Conservation (phyloP, 2,797 vertebrate species). For the Pseudochaenichthys georgianus region DNA sequence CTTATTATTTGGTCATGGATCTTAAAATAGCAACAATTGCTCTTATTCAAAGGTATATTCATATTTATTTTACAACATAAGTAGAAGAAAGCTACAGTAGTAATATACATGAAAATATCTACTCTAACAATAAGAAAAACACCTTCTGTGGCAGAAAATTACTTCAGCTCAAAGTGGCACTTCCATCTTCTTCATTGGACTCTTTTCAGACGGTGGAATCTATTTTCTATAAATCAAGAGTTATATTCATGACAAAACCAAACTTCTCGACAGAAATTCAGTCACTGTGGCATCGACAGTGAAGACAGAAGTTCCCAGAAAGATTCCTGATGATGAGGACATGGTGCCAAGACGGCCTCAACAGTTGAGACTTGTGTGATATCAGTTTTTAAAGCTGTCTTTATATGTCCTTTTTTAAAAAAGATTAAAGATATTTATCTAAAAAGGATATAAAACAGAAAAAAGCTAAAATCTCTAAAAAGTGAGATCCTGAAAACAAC, state of each 20-base stretch:
- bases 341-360: neutral
- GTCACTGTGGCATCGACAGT: neutral
- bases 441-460: no score
- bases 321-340: constrained; percentile 9
- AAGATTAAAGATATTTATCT: no score
- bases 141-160: constrained; percentile 12
- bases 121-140: constrained; percentile 1
- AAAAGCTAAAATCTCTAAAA: no score
- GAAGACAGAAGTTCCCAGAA: neutral
- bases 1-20: neutral
- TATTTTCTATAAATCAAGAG: constrained; percentile 15
- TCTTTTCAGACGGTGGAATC: constrained; percentile 22
- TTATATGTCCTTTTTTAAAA: no score
- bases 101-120: neutral
- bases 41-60: neutral
- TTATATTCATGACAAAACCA: constrained; percentile 20
- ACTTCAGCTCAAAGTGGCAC: constrained; percentile 20
- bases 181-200: constrained; percentile 12
- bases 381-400: neutral
- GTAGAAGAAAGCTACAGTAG: neutral
- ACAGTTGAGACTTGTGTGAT: neutral
- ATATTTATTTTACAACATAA: neutral
- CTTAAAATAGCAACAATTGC: neutral
- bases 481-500: no score
- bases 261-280: constrained; percentile 1